phyloP scores from a whole-genome alignment of 2,888 invertebrate species.

The Branchipolynoe longqiensis region DNA sequence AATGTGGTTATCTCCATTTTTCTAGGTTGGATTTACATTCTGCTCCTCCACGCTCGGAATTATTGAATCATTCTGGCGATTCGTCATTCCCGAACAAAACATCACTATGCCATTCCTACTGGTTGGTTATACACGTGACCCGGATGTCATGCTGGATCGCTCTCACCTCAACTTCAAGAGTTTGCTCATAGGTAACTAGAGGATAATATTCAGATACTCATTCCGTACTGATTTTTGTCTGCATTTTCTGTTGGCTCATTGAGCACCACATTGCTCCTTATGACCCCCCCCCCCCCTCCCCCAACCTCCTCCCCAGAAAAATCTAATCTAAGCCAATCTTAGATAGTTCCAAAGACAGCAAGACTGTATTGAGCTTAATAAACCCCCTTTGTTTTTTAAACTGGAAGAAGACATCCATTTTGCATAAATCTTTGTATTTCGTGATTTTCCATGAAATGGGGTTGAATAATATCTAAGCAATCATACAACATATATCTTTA shows the following conservation, averaged over 20 bases:
- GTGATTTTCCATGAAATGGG: too few relatives aligned
- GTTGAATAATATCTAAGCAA: too few relatives aligned
- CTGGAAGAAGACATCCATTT: too few relatives aligned
- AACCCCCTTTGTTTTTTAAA: neutral
- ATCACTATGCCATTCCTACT: conserved; percentile 85
- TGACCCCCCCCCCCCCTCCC: too few relatives aligned
- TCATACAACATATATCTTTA: too few relatives aligned
- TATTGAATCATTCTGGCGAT: conserved; percentile 87
- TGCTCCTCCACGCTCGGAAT: conserved; percentile 85
- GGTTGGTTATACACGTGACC: conserved; percentile 86
- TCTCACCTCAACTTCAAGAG: conserved; percentile 85
- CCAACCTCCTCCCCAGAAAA: too few relatives aligned
- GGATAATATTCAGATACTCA: neutral
- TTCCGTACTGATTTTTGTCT: neutral
- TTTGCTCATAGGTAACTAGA: conserved; percentile 84
- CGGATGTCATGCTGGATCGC: conserved; percentile 85
- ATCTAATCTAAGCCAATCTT: too few relatives aligned
- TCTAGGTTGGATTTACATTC: conserved; percentile 85
- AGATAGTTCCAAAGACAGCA: too few relatives aligned
- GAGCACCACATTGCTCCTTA: neutral
- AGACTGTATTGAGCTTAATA: neutral
- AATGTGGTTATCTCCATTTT: neutral
- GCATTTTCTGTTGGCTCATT: neutral
- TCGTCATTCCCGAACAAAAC: conserved; percentile 85
- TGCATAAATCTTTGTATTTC: too few relatives aligned